A percentile compares a stretch with the other conserved stretches of the same genome.
Evolutionary conservation across 2,888 invertebrate species (phyloP).

Genomic region (Mesorhabditis sp.): DNA sequence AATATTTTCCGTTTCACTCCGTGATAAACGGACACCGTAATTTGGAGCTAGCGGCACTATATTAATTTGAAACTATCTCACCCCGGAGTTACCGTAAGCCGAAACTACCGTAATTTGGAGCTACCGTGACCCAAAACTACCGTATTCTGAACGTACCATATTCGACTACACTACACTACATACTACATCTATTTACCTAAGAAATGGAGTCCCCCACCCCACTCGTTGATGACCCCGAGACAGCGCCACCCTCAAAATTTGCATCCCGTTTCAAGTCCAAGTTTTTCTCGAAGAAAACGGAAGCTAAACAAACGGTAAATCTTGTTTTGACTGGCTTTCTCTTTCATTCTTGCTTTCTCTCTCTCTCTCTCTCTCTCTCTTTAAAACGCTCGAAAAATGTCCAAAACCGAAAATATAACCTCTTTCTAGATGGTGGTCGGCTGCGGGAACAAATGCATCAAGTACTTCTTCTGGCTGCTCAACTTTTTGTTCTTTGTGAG

Average conservation of each 20-base stretch:
- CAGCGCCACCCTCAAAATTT: no score
- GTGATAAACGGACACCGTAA: no score
- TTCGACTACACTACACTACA: background rate
- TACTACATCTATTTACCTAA: background rate
- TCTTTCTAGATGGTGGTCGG: slow-evolving; percentile 35
- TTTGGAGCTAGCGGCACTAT: no score
- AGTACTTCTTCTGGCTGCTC: slow-evolving; percentile 40
- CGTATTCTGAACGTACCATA: background rate
- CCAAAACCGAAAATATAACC: background rate
- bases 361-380: background rate
- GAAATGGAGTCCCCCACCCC: background rate
- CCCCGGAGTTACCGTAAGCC: no score
- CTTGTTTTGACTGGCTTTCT: background rate
- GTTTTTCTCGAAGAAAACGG: background rate
- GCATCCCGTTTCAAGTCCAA: background rate
- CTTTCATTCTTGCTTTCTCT: background rate
- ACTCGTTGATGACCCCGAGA: background rate
- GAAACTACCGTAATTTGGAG: no score
- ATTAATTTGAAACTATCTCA: no score
- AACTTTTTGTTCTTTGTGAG: slow-evolving; percentile 39
- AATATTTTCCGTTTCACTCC: no score
- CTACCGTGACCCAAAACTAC: no score
- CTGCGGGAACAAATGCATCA: slow-evolving; percentile 44
- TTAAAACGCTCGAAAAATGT: background rate
- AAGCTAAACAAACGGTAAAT: background rate